Evolutionary conservation across 2,888 invertebrate genomes (phyloP), one percentile per base, ranked within the genome.

Genomic region (Ectemnius lituratus): DNA sequence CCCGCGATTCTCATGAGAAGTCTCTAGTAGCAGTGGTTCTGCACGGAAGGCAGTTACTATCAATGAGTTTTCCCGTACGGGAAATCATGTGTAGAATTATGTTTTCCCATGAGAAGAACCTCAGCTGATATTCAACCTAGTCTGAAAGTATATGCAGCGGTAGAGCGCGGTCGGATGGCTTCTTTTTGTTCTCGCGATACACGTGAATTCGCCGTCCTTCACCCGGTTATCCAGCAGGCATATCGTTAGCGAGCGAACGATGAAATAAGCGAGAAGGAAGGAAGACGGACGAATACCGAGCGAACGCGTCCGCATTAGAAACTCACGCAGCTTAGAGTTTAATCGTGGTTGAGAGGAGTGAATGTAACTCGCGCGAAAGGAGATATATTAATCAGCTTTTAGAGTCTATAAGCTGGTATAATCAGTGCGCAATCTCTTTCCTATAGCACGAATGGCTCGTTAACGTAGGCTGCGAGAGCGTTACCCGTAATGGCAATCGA

Each of bases 141-240:
- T 6, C 37, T 37, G 8, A 37, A 37, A 37, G 37, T 11, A 11
- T 37, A 11, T 6, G 37, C 37, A 11, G 37, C 37, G 37, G 8
- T 37, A 23, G 23, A 23, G 23, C 23, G 23, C 23, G 23, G 23
- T 23, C 23, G 23, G 23, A 20, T 47, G n/a, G 45, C 62, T 20
- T 61, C 45, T 64, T 57, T 67, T 57, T 58, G 60, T 27, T 52
- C 14, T 27, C 23, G 59, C 56, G 63, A 28, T 57, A 20, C 46
- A 64, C 63, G 67, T 57, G 56, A 75, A 81, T 80, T 81, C 74
- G 66, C 72, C 80, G 87, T 86, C 87, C 88, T 88, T 88, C 87
- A 87, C 88, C 87, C 82, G 85, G 73, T 85, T 88, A 80, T 67
- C 77, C 84, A 75, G 83, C 80, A 80, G 85, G 84, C 85, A 85